A percentile compares a stretch with the other conserved stretches of the same genome.
Conservation (phyloP, 2,113 vertebrate species). For the Dasyprocta punctata region DNA sequence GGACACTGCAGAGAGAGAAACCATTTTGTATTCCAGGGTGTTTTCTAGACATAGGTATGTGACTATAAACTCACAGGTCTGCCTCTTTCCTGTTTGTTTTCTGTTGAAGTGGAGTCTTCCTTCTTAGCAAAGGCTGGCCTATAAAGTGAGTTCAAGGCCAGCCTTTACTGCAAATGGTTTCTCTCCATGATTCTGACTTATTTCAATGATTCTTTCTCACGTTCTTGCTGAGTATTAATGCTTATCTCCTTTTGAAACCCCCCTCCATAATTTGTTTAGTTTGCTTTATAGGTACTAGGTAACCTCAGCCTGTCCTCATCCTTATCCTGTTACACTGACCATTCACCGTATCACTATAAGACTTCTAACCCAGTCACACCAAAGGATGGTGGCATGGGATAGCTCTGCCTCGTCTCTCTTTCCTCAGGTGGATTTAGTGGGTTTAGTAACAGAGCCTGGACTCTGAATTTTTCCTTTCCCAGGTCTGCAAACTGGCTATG, state of each 20-base stretch:
- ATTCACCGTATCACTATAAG: background rate
- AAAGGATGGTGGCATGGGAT: background rate
- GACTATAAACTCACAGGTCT: too few species aligned
- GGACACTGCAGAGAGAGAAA: background rate
- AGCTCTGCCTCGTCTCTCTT: background rate
- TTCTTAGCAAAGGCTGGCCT: too few species aligned
- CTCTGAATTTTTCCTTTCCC: background rate
- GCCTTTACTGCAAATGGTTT: background rate
- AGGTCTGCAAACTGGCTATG: background rate
- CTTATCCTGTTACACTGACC: background rate
- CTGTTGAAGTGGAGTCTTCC: too few species aligned
- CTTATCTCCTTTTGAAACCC: background rate
- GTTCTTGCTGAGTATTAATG: background rate
- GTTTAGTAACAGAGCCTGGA: background rate
- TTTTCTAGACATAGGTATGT: too few species aligned
- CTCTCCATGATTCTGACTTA: background rate
- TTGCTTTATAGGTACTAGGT: background rate
- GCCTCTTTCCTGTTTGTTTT: too few species aligned
- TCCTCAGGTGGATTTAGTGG: background rate
- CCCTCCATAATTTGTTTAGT: background rate
- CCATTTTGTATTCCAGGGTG: too few species aligned
- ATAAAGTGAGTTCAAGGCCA: too few species aligned
- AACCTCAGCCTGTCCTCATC: background rate
- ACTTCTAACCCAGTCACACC: too few species aligned
- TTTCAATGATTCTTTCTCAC: background rate